Percentiles rank a stretch among this genome's conserved stretches.
Conservation (phyloP, 2,113 vertebrate genomes). For the Saguinus midas region DNA sequence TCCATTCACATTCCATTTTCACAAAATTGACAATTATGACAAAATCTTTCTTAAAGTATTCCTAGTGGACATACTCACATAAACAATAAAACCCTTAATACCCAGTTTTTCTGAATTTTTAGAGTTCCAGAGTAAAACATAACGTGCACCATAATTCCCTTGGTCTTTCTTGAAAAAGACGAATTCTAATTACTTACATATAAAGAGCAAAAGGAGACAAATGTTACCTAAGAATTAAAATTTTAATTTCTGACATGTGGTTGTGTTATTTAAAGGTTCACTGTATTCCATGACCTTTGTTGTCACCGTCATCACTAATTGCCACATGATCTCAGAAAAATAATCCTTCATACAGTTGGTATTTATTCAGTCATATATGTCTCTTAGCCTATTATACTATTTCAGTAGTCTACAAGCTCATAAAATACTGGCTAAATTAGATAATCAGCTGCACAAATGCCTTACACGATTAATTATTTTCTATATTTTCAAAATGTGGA, state of each 20-base stretch:
- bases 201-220: neutral
- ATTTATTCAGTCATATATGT: constrained; percentile 18
- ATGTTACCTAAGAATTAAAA: neutral
- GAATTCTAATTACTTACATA: neutral
- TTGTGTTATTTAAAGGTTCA: neutral
- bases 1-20: constrained; percentile 23
- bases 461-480: neutral
- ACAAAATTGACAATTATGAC: neutral
- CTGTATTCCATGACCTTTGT: constrained; percentile 16
- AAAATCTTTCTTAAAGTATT: constrained; percentile 6
- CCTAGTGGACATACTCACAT: neutral
- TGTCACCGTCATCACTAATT: neutral
- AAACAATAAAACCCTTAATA: neutral
- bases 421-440: constrained; percentile 26
- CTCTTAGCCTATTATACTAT: neutral
- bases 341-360: neutral
- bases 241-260: constrained; percentile 16
- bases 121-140: neutral
- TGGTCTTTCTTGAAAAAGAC: neutral
- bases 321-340: neutral
- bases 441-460: neutral
- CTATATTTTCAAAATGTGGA: constrained; percentile 1
- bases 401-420: neutral
- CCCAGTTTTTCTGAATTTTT: neutral
- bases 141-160: neutral